Conservation (phyloP, 1,140 invertebrate genomes). For the Acromyrmex heyeri region DNA sequence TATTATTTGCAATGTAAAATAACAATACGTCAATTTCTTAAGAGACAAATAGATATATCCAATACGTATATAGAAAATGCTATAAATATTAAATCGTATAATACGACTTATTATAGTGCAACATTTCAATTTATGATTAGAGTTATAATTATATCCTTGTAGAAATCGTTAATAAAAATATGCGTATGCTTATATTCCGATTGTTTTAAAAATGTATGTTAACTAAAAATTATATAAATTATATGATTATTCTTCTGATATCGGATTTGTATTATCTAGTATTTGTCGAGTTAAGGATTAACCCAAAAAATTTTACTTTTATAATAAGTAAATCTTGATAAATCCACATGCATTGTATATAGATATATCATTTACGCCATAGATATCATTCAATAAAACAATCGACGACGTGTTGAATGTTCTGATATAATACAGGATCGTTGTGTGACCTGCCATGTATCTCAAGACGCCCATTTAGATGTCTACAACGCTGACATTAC, state of each 20-base stretch:
- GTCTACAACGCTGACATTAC: slow-evolving; percentile 79
- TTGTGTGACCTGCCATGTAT: slow-evolving; percentile 68
- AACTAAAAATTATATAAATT: background rate
- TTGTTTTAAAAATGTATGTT: background rate
- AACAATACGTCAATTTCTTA: background rate
- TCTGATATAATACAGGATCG: slow-evolving; percentile 33
- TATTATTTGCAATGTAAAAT: background rate
- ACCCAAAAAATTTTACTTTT: background rate
- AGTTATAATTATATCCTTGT: background rate
- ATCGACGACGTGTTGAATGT: slow-evolving; percentile 27
- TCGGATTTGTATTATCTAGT: background rate
- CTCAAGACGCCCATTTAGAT: slow-evolving; percentile 77
- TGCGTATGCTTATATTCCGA: too few relatives aligned
- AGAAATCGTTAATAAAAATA: background rate
- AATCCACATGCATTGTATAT: background rate
- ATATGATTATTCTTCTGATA: background rate
- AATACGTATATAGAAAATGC: background rate
- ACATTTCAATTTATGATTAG: background rate
- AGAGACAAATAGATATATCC: background rate
- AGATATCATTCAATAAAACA: slow-evolving; percentile 65
- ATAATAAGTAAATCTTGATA: slow-evolving; percentile 3
- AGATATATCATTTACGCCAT: background rate
- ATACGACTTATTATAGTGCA: background rate
- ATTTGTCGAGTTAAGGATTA: background rate
- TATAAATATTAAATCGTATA: background rate